Base-by-base conservation (phyloP, 2,888 invertebrate species). In the Antitype chi region DNA sequence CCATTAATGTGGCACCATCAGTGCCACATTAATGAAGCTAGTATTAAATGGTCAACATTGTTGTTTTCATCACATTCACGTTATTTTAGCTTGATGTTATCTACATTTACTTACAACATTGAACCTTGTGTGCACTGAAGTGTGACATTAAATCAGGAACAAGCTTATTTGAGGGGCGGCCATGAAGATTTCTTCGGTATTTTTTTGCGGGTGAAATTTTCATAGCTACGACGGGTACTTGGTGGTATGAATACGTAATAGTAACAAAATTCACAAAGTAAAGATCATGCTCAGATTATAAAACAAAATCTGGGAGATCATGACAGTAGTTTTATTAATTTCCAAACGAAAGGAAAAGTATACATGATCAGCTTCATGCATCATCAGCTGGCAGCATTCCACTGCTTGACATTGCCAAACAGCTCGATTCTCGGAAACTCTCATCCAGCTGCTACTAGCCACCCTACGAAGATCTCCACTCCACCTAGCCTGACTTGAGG, bases 121-220 rank as follows among this genome's bases (percentile, higher is more conserved):
- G 38, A 80, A 28, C 49, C 47, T 49, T 32, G 53, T 71, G 73
- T 55, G 59, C 78, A 60, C 59, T 78, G 78, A 66, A 72, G 66
- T 66, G 28, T 72, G 52, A 49, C 66, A 78, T 71, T 78, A 49
- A 70, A 72, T 78, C 73, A 66, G 53, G 73, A 47, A 60, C 47
- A 60, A 72, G 59, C 47, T 25, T 66, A 66, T 79, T 71, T 38
- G 64, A 64, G 8, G 23, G 64, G 15, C 28, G 47, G 38, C 32
- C 32, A 20, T 71, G 80, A 80, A 71, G 64, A 79, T 59, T 70
- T 53, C 47, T 66, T 59, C 32, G 15, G 32, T 59, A 64, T 78
- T 70, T 68, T 79, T 53, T 25, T 79, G 63, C 17, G 7, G 25
- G 43, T 57, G 57, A n/a, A 57, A 76, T 25, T 66, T 17, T 69